These are phyloP conservation scores for Hydroisotoma schaefferi DNA, from an alignment of 2,888 invertebrate species.

Conservation along the genomic window DNA sequence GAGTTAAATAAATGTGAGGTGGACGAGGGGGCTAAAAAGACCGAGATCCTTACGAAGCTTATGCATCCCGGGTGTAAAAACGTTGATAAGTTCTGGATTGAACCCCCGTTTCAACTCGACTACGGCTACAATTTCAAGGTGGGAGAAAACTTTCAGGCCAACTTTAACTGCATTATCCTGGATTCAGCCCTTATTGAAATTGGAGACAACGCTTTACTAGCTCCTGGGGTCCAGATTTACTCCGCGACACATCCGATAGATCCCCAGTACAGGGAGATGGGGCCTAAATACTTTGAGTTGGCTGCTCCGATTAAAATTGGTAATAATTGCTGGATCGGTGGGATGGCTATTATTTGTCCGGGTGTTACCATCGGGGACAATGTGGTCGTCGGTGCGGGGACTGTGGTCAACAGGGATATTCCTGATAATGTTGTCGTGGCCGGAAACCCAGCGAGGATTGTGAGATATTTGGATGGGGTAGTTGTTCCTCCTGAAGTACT, in stretches of 20 bases:
- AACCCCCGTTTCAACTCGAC: slow-evolving; percentile 38
- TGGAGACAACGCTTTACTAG: not conserved
- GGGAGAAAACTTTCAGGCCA: not conserved
- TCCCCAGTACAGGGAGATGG: not conserved
- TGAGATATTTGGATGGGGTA: slow-evolving; percentile 32
- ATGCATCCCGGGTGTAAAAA: slow-evolving; percentile 24
- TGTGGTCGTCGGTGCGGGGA: slow-evolving; percentile 41
- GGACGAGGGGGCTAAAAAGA: slow-evolving; percentile 18
- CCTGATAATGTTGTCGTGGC: slow-evolving; percentile 36
- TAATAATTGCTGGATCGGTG: slow-evolving; percentile 38
- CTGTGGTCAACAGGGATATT: slow-evolving; percentile 39
- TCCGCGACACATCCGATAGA: not conserved
- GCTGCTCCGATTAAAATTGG: slow-evolving; percentile 38
- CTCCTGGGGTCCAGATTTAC: not conserved
- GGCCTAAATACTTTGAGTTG: slow-evolving; percentile 29
- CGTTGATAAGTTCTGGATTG: slow-evolving; percentile 25
- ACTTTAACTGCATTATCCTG: not conserved
- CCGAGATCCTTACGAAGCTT: slow-evolving; percentile 17
- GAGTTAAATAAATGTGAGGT: slow-evolving; percentile 16
- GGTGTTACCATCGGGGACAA: slow-evolving; percentile 44
- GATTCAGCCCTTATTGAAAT: slow-evolving; percentile 17
- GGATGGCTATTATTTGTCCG: slow-evolving; percentile 40
- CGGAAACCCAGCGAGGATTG: slow-evolving; percentile 44
- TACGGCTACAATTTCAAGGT: slow-evolving; percentile 32
- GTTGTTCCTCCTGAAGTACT: slow-evolving; percentile 2